These are phyloP conservation scores for Takifugu ocellatus DNA, from an alignment of 2,797 vertebrate species.

Conservation along the genomic window DNA sequence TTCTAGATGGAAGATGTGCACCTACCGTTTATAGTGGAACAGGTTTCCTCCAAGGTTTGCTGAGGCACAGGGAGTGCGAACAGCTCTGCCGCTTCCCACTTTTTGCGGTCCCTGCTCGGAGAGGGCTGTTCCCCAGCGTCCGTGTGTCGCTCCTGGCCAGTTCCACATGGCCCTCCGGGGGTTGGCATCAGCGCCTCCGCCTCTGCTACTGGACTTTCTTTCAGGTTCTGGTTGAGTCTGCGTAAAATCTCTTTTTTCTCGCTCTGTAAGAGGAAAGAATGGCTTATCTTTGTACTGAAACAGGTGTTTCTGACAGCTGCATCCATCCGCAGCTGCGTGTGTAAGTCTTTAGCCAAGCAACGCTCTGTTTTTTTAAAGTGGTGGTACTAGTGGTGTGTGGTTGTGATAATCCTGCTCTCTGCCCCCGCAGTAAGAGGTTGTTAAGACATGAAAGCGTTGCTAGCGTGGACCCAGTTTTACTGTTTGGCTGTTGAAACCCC, in stretches of 20 bases:
- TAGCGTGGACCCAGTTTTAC: too few species aligned
- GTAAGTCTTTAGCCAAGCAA: too few species aligned
- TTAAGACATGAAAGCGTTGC: too few species aligned
- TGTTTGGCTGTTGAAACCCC: too few species aligned
- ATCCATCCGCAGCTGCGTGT: background rate
- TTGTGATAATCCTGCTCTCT: too few species aligned
- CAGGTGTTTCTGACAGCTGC: background rate
- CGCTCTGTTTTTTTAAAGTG: too few species aligned
- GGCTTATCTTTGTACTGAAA: background rate
- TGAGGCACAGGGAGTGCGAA: slow-evolving; percentile 79
- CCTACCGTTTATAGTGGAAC: slow-evolving; percentile 50
- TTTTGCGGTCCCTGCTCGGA: slow-evolving; percentile 79
- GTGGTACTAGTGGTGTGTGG: too few species aligned
- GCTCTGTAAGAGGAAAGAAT: slow-evolving; percentile 70
- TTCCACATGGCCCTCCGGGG: slow-evolving; percentile 20
- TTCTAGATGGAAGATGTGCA: background rate
- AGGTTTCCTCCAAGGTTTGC: slow-evolving; percentile 76
- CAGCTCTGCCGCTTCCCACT: slow-evolving; percentile 82
- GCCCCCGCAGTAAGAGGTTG: too few species aligned
- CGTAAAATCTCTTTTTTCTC: slow-evolving; percentile 89
- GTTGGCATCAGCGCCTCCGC: slow-evolving; percentile 23
- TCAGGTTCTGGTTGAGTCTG: slow-evolving; percentile 90
- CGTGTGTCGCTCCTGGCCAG: slow-evolving; percentile 15
- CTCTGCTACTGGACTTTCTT: slow-evolving; percentile 70
- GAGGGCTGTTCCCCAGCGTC: slow-evolving; percentile 44